Evolutionary conservation across 1,140 invertebrate species (phyloP).

Genomic region (Potamilus streckersoni): DNA sequence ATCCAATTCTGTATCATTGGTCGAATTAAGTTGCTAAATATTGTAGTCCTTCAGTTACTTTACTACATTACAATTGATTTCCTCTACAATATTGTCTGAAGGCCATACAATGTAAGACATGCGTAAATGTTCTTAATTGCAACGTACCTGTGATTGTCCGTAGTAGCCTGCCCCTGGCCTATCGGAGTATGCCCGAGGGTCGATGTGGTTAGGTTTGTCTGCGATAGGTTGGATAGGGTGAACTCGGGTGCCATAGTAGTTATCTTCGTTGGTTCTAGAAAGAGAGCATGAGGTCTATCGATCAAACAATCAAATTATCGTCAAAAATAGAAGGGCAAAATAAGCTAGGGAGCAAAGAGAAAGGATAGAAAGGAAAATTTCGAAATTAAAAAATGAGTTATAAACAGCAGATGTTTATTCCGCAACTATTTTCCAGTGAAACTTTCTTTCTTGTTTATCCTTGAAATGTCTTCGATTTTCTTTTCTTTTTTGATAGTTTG

Average conservation of each 20-base stretch:
- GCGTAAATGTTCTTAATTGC: too few species aligned
- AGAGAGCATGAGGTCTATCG: neutral
- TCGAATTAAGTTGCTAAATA: too few species aligned
- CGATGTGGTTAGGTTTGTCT: constrained; percentile 31
- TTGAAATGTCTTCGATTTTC: too few species aligned
- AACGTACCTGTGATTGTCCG: constrained; percentile 20
- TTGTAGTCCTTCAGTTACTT: too few species aligned
- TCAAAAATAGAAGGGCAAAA: neutral
- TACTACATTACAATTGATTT: too few species aligned
- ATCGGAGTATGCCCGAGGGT: constrained; percentile 19
- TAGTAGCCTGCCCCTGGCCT: constrained; percentile 20
- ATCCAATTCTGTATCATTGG: too few species aligned
- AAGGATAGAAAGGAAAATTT: neutral
- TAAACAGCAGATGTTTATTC: neutral
- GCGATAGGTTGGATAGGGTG: constrained; percentile 24
- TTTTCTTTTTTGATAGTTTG: too few species aligned
- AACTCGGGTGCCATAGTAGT: constrained; percentile 10
- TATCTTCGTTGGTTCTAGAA: neutral
- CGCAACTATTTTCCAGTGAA: too few species aligned
- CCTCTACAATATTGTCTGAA: too few species aligned
- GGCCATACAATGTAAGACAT: too few species aligned
- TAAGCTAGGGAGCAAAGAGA: neutral
- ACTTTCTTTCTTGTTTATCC: too few species aligned
- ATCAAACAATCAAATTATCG: neutral
- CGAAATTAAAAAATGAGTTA: neutral